These are phyloP conservation scores for Felis chaus DNA, from an alignment of 2,113 vertebrate genomes.

Conservation along the genomic window DNA sequence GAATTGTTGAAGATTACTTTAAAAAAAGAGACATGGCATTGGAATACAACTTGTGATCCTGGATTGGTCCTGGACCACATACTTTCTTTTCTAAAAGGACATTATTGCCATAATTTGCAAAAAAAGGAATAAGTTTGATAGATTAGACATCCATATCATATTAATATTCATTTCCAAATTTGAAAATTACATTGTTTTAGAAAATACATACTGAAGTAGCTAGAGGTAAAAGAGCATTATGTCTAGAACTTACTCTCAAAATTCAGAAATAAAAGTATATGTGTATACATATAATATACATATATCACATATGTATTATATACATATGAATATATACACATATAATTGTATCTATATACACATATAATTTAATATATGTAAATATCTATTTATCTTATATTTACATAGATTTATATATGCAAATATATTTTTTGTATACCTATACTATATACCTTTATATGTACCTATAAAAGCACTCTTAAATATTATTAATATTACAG, in stretches of 20 bases:
- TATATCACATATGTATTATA: neutral
- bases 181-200: neutral
- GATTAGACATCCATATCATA: neutral
- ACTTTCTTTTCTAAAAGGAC: neutral
- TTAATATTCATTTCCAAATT: neutral
- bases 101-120: neutral
- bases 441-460: neutral
- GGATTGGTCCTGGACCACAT: neutral
- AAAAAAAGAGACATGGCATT: neutral
- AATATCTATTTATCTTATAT: neutral
- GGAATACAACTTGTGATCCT: neutral
- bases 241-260: neutral
- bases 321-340: neutral
- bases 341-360: neutral
- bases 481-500: neutral
- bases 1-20: neutral
- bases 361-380: neutral
- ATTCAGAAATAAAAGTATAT: neutral
- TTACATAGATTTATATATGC: neutral
- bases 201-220: neutral
- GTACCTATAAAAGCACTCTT: neutral
- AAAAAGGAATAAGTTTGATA: neutral
- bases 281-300: neutral
- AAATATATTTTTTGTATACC: neutral
- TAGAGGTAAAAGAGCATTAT: neutral